phyloP scores from a whole-genome alignment of 2,888 invertebrate species.

The Holacanthella duospinosa region DNA sequence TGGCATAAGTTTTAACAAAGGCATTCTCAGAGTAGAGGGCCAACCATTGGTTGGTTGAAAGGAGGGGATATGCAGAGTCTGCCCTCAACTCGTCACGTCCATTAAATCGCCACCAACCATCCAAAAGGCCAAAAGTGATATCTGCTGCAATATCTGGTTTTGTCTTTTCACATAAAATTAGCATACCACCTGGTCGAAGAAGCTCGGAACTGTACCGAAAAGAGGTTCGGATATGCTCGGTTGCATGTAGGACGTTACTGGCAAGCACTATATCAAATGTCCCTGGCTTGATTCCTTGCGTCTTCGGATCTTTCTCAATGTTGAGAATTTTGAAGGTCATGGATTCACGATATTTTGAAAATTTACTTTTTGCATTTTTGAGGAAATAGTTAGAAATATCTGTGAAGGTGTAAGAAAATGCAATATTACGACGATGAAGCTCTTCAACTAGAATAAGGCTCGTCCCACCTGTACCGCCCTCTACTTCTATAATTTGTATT shows the following conservation, averaged over 20 bases:
- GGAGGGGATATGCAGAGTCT: too few relatives aligned
- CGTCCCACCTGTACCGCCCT: constrained; percentile 1
- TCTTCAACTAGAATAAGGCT: neutral
- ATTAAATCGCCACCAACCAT: too few relatives aligned
- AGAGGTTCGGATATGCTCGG: too few relatives aligned
- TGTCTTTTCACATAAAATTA: too few relatives aligned
- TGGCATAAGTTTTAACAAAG: too few relatives aligned
- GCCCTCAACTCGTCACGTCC: too few relatives aligned
- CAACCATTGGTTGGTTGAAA: too few relatives aligned
- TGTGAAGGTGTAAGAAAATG: constrained; percentile 2
- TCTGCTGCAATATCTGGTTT: too few relatives aligned
- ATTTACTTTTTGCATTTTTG: neutral
- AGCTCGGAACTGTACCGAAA: too few relatives aligned
- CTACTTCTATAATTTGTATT: constrained; percentile 3
- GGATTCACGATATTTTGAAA: neutral
- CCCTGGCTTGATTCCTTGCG: neutral
- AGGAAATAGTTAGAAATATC: neutral
- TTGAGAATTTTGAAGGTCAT: neutral
- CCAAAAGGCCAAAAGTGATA: too few relatives aligned
- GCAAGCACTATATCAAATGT: neutral
- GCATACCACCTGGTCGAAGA: too few relatives aligned
- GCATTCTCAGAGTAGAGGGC: too few relatives aligned
- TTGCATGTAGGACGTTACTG: constrained; percentile 4
- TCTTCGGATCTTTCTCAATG: constrained; percentile 1
- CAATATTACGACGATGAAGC: neutral